Base-by-base conservation (phyloP, 2,113 vertebrate genomes). In the Alces alces region DNA sequence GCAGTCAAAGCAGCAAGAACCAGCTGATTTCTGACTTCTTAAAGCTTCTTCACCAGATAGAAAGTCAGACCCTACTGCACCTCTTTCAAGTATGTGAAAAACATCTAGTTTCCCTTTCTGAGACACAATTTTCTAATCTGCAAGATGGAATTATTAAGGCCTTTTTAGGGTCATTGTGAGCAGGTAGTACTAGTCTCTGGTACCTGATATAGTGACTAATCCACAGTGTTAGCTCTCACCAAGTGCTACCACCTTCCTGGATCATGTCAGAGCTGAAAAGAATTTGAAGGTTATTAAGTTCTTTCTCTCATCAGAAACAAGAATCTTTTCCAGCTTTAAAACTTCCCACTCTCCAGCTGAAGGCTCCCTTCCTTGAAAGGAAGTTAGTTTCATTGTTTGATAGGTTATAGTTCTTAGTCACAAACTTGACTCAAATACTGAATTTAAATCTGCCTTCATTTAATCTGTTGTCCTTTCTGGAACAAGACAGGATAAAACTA, bases 391-490 rank as follows among this genome's bases (percentile, higher is more conserved):
- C 79, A 76, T 64, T 88, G 55, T 66, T 92, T 60, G 28, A 87
- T 7, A 96, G 85, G 58, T 60, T 55, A 70, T 7, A 45, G 36
- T 57, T 80, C 47, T 96, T 80, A 61, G 52, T 52, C 80, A 61
- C 12, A 64, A 50, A 54, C 45, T 55, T 93, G 39, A 95, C 89
- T 45, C 60, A 73, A 89, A 73, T 30, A 43, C 11, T 30, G 33
- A 82, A 83, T 93, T 54, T 96, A 64, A 39, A 33, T 83, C 89
- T n/a, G 55, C 25, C 43, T 80, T 84, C 58, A 87, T 96, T 73
- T 50, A 54, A 80, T 78, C 54, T 61, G n/a, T 73, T 95, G n/a
- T 92, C 54, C n/a, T 79, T 93, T 94, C 47, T 93, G 50, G 60
- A 94, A 16, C 30, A 96, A 70, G 58, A 61, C 11, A 45, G 5